Base-by-base conservation (phyloP, 2,888 invertebrate genomes). In the Noctuana brunneofusca region DNA sequence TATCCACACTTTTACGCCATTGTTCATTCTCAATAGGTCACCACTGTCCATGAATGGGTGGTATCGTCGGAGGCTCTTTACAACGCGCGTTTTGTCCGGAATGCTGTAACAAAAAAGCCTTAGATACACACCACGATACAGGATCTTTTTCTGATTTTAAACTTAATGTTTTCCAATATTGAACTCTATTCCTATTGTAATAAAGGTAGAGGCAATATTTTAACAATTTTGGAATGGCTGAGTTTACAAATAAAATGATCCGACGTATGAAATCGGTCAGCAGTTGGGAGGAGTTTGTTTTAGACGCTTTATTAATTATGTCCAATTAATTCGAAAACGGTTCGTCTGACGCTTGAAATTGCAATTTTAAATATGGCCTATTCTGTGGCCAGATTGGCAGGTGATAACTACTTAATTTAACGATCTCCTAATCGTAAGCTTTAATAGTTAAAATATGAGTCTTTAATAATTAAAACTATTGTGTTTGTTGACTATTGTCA, bases 1-100 rank as follows among this genome's bases (percentile, higher is more conserved):
- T 76, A 71, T 89, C 90, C 84, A 84, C 59, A 75, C 22, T 72
- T 84, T 58, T 63, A 69, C 68, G 72, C 69, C 81, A 73, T 71
- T 75, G 75, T 81, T 77, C 74, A 83, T 84, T 87, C 85, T 89
- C 87, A 89, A 90, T 88, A 89, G 89, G 89, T 91, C 89, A 90
- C 89, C 89, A 88, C 78, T 84, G 86, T 85, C 86, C 80, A 91
- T 91, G 91, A 91, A 91, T 91, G 91, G 90, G 89, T 89, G 91
- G 90, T 86, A 89, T 89, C 83, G 87, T 86, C 89, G 87, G 86
- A 76, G 83, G 84, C 89, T 86, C 89, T 89, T 89, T 89, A 90
- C 88, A 89, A 87, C 87, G 83, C 84, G 84, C 88, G 87, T 89
- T 90, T 90, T 89, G 91, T 91, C 83, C 81, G 90, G 91, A 91